Evolutionary conservation across 1,140 invertebrate genomes (phyloP).

Genomic region (Drosophila seguyi): DNA sequence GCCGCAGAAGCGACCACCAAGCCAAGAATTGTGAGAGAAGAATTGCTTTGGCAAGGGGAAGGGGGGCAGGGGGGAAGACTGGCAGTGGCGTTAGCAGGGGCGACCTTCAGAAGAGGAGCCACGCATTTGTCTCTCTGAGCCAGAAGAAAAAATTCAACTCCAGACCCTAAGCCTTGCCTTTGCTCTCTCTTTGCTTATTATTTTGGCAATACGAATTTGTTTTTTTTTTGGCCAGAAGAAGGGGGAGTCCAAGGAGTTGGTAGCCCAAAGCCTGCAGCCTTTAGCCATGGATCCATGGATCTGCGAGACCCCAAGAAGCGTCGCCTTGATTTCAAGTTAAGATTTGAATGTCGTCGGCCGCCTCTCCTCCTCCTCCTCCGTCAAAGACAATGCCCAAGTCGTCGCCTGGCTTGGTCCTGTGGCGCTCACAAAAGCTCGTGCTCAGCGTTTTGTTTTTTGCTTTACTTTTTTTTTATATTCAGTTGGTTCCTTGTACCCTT

Average conservation of each 20-base stretch:
- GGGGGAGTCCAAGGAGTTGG: not conserved
- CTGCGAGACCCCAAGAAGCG: slow-evolving; percentile 7
- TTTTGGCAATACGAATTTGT: slow-evolving; percentile 83
- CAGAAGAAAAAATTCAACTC: slow-evolving; percentile 48
- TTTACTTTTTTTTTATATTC: too few relatives aligned
- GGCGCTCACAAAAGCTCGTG: slow-evolving; percentile 69
- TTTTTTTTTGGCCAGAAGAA: slow-evolving; percentile 75
- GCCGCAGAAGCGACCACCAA: slow-evolving; percentile 22
- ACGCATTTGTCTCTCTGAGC: slow-evolving; percentile 33
- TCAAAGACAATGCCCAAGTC: slow-evolving; percentile 64
- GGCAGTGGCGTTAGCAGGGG: slow-evolving; percentile 31
- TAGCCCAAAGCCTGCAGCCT: not conserved
- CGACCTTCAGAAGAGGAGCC: slow-evolving; percentile 36
- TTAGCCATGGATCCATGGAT: not conserved
- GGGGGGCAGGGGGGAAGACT: not conserved
- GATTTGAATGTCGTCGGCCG: slow-evolving; percentile 73
- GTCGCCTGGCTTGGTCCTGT: slow-evolving; percentile 37
- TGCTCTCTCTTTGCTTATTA: slow-evolving; percentile 64
- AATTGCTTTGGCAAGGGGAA: not conserved
- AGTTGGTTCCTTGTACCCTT: not conserved
- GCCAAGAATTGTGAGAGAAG: slow-evolving; percentile 3
- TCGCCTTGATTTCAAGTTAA: slow-evolving; percentile 82
- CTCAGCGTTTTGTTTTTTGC: slow-evolving; percentile 19
- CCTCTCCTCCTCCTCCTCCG: slow-evolving; percentile 29
- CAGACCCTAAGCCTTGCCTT: not conserved